Evolutionary conservation across 2,113 vertebrate species (phyloP).

Genomic region (Syngnathus floridae): DNA sequence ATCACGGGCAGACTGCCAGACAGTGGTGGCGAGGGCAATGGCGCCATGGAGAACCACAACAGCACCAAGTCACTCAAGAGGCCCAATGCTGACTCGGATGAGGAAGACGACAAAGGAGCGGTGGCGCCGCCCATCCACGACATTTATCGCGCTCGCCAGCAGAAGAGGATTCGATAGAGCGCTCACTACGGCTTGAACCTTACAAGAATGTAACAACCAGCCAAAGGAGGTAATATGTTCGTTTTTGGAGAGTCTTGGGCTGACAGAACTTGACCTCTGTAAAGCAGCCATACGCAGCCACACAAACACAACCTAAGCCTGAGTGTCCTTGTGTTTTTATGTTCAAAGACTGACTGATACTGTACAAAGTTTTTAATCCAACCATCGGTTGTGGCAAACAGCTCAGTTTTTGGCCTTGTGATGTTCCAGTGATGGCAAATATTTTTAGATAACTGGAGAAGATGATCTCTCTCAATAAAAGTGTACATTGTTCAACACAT

Average conservation of each 20-base stretch:
- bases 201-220: constrained; percentile 50
- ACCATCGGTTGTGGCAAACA: constrained; percentile 58
- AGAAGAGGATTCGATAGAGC: constrained; percentile 93
- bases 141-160: constrained; percentile 95
- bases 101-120: constrained; percentile 94
- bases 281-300: constrained; percentile 17
- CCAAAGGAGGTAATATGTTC: constrained; percentile 22
- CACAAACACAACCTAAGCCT: constrained; percentile 37
- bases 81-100: constrained; percentile 92
- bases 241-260: constrained; percentile 24
- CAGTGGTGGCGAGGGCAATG: constrained; percentile 82
- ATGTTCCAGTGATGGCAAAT: constrained; percentile 80
- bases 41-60: constrained; percentile 85
- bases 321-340: constrained; percentile 81
- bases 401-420: constrained; percentile 80
- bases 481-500: constrained; percentile 30
- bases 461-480: constrained; percentile 87
- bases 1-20: constrained; percentile 88
- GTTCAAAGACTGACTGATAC: constrained; percentile 95
- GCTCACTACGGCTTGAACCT: constrained; percentile 2
- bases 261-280: constrained; percentile 27
- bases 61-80: constrained; percentile 89
- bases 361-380: constrained; percentile 84
- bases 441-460: constrained; percentile 82
- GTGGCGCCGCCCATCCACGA: constrained; percentile 93